Conservation (phyloP, 1,140 invertebrate genomes). For the Portunus trituberculatus region DNA sequence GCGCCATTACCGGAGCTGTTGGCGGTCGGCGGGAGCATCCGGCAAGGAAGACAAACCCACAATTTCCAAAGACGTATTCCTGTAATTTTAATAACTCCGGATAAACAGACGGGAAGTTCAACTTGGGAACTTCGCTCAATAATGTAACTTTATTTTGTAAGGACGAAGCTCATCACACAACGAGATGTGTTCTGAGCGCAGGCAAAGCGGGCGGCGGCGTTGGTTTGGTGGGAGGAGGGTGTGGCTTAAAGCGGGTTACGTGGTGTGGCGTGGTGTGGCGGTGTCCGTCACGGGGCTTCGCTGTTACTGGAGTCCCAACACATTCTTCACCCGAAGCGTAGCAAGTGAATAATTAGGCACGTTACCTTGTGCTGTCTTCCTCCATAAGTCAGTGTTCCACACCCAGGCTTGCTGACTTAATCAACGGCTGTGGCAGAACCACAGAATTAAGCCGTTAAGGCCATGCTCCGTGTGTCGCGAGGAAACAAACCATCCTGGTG, state of each 20-base stretch:
- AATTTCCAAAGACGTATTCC: slow-evolving; percentile 44
- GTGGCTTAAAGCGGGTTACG: not conserved
- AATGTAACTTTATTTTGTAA: not conserved
- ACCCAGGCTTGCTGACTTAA: not conserved
- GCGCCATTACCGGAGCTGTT: slow-evolving; percentile 63
- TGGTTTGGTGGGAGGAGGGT: not conserved
- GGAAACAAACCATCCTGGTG: not conserved
- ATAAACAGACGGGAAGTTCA: slow-evolving; percentile 17
- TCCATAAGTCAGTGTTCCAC: slow-evolving; percentile 34
- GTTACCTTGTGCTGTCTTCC: slow-evolving; percentile 42
- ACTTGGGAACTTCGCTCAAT: not conserved
- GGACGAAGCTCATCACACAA: not conserved
- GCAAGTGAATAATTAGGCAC: slow-evolving; percentile 36
- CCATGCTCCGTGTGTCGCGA: not conserved
- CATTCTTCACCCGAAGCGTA: slow-evolving; percentile 26
- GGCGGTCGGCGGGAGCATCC: slow-evolving; percentile 61
- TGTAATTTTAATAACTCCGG: slow-evolving; percentile 56
- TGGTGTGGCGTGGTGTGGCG: not conserved
- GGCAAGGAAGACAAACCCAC: slow-evolving; percentile 47
- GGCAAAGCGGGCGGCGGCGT: not conserved
- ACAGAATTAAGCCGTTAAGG: slow-evolving; percentile 1
- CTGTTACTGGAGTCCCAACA: slow-evolving; percentile 12
- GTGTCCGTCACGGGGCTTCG: not conserved
- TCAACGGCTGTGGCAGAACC: not conserved
- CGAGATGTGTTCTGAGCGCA: not conserved